phyloP scores from a whole-genome alignment of 2,797 vertebrate species.

The Hirundo rustica region DNA sequence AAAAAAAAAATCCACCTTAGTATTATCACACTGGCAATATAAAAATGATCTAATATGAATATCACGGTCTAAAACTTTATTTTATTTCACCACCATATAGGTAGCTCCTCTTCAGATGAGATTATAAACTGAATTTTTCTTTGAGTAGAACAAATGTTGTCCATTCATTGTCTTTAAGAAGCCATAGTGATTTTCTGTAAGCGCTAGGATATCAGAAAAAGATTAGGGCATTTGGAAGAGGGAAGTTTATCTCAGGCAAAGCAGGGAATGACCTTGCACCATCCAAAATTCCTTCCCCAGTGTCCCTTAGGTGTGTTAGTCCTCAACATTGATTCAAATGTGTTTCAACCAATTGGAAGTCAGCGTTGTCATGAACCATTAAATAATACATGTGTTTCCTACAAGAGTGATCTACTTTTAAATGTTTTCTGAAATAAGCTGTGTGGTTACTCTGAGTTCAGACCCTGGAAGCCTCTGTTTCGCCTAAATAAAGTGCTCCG shows the following conservation, averaged over 20 bases:
- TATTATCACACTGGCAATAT: background rate
- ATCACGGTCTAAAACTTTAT: background rate
- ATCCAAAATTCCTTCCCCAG: background rate
- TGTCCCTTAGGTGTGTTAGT: background rate
- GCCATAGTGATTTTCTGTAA: background rate
- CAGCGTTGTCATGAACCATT: background rate
- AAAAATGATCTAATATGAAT: background rate
- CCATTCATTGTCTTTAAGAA: background rate
- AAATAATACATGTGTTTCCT: background rate
- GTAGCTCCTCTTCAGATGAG: background rate
- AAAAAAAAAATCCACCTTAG: background rate
- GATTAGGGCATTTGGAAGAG: background rate
- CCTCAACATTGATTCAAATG: background rate
- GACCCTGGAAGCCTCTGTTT: background rate
- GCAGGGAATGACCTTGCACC: background rate
- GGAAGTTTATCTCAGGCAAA: background rate
- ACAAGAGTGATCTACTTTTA: background rate
- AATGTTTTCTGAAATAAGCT: background rate
- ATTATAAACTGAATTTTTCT: background rate
- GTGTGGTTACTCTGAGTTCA: background rate
- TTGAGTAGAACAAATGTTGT: background rate
- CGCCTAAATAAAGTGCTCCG: background rate
- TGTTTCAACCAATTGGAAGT: background rate
- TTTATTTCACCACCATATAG: background rate
- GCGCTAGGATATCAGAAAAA: background rate